These are phyloP conservation scores for Eilema caniola DNA, from an alignment of 2,888 invertebrate genomes.

Conservation along the genomic window DNA sequence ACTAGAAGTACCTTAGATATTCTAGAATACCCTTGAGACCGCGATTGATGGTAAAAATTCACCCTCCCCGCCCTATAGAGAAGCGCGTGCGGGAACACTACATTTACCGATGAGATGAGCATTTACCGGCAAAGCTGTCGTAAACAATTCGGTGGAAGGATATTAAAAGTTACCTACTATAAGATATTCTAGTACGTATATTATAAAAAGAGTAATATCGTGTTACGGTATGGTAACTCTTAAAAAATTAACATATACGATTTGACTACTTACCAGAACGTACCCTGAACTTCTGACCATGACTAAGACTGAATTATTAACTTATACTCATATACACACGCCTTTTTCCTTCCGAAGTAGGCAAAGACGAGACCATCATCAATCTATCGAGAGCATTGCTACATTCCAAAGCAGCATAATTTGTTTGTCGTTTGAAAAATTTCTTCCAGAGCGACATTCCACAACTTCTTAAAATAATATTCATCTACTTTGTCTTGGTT, in stretches of 20 bases:
- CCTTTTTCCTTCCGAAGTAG: background rate
- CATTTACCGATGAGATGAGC: too few species aligned
- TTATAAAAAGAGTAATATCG: background rate
- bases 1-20: too few species aligned
- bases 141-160: background rate
- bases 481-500: too few species aligned
- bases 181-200: background rate
- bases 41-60: too few species aligned
- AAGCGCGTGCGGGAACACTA: too few species aligned
- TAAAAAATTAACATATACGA: conserved; percentile 10
- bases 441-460: background rate
- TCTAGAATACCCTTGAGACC: too few species aligned
- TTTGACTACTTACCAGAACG: conserved; percentile 8
- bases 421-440: background rate
- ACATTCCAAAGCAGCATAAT: background rate
- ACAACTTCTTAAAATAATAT: too few species aligned
- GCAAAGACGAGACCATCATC: background rate
- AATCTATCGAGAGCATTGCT: background rate
- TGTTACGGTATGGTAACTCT: conserved; percentile 7
- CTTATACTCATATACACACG: background rate
- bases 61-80: too few species aligned
- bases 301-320: conserved; percentile 1
- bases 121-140: background rate
- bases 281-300: conserved; percentile 8
- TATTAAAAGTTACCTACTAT: background rate